These are phyloP conservation scores for Ianthella basta DNA, from an alignment of 37 sponge, comb jelly and placozoan genomes.

Conservation along the genomic window DNA sequence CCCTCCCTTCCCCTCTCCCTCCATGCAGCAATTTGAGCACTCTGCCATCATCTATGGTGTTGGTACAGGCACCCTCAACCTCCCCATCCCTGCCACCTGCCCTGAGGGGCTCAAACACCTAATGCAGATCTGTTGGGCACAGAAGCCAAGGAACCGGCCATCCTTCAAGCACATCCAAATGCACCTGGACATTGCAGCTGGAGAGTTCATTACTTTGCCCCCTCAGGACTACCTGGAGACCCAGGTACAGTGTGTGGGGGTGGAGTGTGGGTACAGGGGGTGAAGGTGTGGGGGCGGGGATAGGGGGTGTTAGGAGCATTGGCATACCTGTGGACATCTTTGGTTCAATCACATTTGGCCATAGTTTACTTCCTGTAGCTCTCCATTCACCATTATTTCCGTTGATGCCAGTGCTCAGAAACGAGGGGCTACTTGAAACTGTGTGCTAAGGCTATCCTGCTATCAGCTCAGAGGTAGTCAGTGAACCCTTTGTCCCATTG, in stretches of 20 bases:
- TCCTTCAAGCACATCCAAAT: conserved; percentile 77
- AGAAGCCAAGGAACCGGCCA: conserved; percentile 71
- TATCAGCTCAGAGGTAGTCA: too few relatives aligned
- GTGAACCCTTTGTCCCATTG: too few relatives aligned
- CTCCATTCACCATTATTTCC: too few relatives aligned
- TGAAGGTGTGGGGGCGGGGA: background rate
- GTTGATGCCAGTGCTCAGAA: too few relatives aligned
- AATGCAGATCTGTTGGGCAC: conserved; percentile 83
- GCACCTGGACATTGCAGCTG: conserved; percentile 84
- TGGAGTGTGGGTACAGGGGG: background rate
- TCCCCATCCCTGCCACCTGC: conserved; percentile 81
- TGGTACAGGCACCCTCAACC: conserved; percentile 70
- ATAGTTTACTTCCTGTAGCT: too few relatives aligned
- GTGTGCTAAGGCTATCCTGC: too few relatives aligned
- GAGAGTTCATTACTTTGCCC: conserved; percentile 61
- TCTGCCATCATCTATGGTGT: conserved; percentile 87
- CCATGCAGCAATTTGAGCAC: conserved; percentile 54
- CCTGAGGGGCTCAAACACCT: conserved; percentile 72
- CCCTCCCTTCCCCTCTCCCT: background rate
- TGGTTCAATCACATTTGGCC: too few relatives aligned
- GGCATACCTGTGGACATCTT: too few relatives aligned
- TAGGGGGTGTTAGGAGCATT: too few relatives aligned
- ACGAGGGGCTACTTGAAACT: too few relatives aligned
- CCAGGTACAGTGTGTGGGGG: conserved; percentile 45
- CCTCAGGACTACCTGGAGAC: conserved; percentile 60